Base-by-base conservation (phyloP, 1,140 invertebrate species). In the Dreissena rostriformis region DNA sequence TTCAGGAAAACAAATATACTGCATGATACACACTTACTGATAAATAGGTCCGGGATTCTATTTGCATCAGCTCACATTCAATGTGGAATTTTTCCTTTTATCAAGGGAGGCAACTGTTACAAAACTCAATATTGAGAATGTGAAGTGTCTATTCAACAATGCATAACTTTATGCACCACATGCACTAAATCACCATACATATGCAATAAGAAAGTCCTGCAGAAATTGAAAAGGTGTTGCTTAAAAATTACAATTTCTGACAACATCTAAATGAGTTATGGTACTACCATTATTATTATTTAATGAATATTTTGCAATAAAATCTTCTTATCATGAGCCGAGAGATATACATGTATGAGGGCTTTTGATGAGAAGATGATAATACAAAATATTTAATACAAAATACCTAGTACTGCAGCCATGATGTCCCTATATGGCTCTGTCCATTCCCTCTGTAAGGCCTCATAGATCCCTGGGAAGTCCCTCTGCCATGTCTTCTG, bases 401-500 rank as follows among this genome's bases (percentile, higher is more conserved):
- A 86, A 84, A 88, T 94, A 97, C 97, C 96, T 95, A 95, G 95
- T 71, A 97, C 93, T 75, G 96, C 95, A 88, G 94, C 94, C 95
- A 98, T 97, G 76, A 97, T 96, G 71, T 96, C 95, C 66, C 95
- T 94, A 17, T 98, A 94, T 84, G 95, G 94, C 77, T 96, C 95
- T 71, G 96, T 96, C 97, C 97, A 98, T 51, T 94, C 93, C 84
- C 95, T 94, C 29, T 91, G 92, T 51, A 98, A 92, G 53, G 96
- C 95, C 88, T 95, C 94, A 90, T 98, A 97, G 77, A 96, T 96
- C 49, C 95, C 95, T 24, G 96, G 94, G 91, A 96, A 96, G 93
- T 98, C 96, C 90, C 96, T 95, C 87, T 96, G 95, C 97, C 97
- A 98, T 94, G 98, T 95, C 90, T 96, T 96, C 91, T 97, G 96